phyloP scores from a whole-genome alignment of 2,113 vertebrate species.

The Orthonyx spaldingii region DNA sequence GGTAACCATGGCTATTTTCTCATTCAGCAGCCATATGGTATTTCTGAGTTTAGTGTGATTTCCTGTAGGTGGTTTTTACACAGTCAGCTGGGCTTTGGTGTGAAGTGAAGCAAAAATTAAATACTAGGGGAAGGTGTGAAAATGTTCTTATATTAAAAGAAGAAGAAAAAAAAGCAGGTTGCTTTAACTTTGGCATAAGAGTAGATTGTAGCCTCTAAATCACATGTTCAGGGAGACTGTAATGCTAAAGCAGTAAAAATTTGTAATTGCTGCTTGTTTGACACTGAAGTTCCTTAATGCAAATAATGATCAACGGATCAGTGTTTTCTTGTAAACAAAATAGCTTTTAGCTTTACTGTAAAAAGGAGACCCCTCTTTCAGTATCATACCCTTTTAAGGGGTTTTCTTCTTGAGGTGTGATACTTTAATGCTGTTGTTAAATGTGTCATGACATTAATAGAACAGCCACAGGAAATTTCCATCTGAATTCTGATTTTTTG shows the following conservation, averaged over 20 bases:
- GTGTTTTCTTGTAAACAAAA: neutral
- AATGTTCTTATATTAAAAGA: neutral
- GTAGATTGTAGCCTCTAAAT: neutral
- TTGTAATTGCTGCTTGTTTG: neutral
- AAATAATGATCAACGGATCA: neutral
- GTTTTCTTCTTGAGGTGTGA: neutral
- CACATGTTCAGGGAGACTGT: rapidly evolving
- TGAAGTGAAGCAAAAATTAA: constrained; percentile 37
- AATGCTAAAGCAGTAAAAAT: neutral
- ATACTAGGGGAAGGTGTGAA: neutral
- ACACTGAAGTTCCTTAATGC: neutral
- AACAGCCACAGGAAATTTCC: neutral
- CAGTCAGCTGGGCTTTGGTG: constrained; percentile 29
- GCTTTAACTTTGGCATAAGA: neutral
- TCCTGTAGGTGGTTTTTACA: constrained; percentile 34
- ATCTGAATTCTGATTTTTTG: neutral
- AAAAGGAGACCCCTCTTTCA: neutral
- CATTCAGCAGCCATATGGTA: neutral
- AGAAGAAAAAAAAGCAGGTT: neutral
- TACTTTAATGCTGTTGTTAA: neutral
- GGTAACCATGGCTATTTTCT: constrained; percentile 14
- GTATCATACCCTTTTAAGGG: neutral
- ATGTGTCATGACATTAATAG: neutral
- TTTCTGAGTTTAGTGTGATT: constrained; percentile 42
- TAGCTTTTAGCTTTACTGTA: neutral